Percentiles rank a stretch among this genome's conserved stretches.
These are phyloP conservation scores for Glomeris maerens DNA, from an alignment of 1,140 invertebrate species.

Conservation along the genomic window DNA sequence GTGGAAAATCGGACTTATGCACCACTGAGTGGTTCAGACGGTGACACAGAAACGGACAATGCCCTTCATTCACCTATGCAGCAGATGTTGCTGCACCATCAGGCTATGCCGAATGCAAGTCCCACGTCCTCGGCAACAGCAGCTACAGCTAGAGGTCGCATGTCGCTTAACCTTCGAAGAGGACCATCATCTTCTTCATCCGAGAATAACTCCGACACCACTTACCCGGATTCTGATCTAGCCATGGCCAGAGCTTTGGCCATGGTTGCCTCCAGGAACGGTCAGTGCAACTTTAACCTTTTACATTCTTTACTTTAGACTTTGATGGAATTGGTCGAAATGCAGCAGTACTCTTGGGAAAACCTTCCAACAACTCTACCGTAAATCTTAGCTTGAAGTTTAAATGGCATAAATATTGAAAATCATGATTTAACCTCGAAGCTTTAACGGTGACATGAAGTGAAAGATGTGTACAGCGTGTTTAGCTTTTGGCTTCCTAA, in stretches of 20 bases:
- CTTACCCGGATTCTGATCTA: slow-evolving; percentile 23
- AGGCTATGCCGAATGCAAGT: not conserved
- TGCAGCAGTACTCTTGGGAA: too few relatives aligned
- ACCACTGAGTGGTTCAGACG: slow-evolving; percentile 10
- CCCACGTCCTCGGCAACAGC: not conserved
- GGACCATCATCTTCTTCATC: slow-evolving; percentile 22
- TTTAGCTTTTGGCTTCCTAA: too few relatives aligned
- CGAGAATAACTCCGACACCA: slow-evolving; percentile 24
- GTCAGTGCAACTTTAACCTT: slow-evolving; percentile 12
- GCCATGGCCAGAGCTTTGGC: slow-evolving; percentile 16
- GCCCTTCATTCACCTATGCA: not conserved
- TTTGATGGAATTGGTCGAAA: too few relatives aligned
- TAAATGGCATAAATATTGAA: too few relatives aligned
- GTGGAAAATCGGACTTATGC: slow-evolving; percentile 11
- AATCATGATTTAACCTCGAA: too few relatives aligned
- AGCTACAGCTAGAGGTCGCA: not conserved
- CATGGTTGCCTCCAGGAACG: slow-evolving; percentile 18
- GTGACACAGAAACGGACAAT: slow-evolving; percentile 8
- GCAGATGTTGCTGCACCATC: not conserved
- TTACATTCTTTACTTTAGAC: too few relatives aligned
- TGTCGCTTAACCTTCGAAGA: slow-evolving; percentile 15
- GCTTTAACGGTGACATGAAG: too few relatives aligned
- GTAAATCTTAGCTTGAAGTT: too few relatives aligned
- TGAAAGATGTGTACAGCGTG: too few relatives aligned
- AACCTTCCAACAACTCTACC: too few relatives aligned